A percentile compares a stretch with the other conserved stretches of the same genome.
These are phyloP conservation scores for Coreoperca whiteheadi DNA, from an alignment of 2,113 vertebrate species.

Conservation along the genomic window DNA sequence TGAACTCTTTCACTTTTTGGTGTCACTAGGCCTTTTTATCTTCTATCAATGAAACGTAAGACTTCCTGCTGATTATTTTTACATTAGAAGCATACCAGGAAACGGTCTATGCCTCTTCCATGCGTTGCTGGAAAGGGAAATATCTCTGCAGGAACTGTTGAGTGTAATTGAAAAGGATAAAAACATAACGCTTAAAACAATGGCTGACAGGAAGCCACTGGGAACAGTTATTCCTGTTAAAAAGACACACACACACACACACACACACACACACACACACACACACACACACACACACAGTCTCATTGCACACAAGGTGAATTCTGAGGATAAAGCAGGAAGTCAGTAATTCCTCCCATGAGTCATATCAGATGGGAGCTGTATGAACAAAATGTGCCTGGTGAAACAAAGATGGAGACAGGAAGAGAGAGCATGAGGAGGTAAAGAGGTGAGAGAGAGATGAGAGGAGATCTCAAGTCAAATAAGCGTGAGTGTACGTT, in stretches of 20 bases:
- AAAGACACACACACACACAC: neutral
- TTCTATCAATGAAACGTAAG: no score
- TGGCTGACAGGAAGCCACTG: neutral
- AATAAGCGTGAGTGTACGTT: no score
- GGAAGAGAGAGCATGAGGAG: neutral
- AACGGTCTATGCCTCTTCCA: neutral
- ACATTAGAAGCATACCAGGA: neutral
- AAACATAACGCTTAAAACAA: neutral
- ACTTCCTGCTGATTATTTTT: neutral
- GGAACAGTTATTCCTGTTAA: neutral
- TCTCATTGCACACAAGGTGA: neutral
- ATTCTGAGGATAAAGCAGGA: neutral
- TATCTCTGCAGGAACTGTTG: neutral
- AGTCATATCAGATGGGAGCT: neutral
- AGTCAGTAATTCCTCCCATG: constrained; percentile 23
- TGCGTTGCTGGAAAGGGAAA: neutral
- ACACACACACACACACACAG: neutral
- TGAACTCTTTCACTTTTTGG: no score
- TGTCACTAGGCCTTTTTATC: neutral
- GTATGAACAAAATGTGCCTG: neutral
- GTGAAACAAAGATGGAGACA: constrained; percentile 7
- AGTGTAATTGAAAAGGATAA: neutral
- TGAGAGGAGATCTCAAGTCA: neutral
- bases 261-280: neutral
- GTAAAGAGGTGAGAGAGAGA: constrained; percentile 3